Evolutionary conservation across 2,888 invertebrate species (phyloP), one percentile per base, ranked within the genome.

Genomic region (Phyto melanocephala): DNA sequence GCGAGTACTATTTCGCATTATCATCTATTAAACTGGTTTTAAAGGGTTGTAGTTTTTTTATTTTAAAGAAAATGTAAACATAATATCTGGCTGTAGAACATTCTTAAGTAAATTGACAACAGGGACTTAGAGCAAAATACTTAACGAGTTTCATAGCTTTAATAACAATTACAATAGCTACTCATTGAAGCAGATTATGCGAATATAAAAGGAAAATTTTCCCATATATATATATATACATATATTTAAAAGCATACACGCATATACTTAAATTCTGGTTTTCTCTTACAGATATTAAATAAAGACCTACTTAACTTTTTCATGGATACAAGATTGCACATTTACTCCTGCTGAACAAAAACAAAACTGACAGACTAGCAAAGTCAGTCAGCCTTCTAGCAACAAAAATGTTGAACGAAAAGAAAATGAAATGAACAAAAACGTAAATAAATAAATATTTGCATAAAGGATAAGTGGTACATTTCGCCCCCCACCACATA

Each of bases 91-190:
- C n/a, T n/a, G n/a, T n/a, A n/a, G n/a, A n/a, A n/a, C n/a, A n/a
- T n/a, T n/a, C n/a, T n/a, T n/a, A n/a, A n/a, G n/a, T n/a, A n/a
- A 28, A 28, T 28, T 28, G 28, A 28, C 28, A 28, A 28, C 28
- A 3, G 4, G 3, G 28, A 5, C 6, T 28, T 28, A 28, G 17
- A 68, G 28, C 68, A 13, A 74, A 78, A 56, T 78, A 62, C 56
- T 70, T 78, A 78, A 81, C 40, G 77, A 68, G 72, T 78, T 77
- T 24, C 78, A 78, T 78, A 74, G 40, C 24, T 62, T 42, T 70
- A 72, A 74, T 58, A 81, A 63, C 81, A 74, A 78, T 81, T 81
- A 81, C 81, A 81, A 63, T 50, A 68, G 77, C 77, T 50, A 58
- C 68, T 81, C 68, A 50, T 76, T 70, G 76, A 72, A 74, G 81